phyloP scores from a whole-genome alignment of 2,888 invertebrate species.

The Nephrotoma appendiculata region DNA sequence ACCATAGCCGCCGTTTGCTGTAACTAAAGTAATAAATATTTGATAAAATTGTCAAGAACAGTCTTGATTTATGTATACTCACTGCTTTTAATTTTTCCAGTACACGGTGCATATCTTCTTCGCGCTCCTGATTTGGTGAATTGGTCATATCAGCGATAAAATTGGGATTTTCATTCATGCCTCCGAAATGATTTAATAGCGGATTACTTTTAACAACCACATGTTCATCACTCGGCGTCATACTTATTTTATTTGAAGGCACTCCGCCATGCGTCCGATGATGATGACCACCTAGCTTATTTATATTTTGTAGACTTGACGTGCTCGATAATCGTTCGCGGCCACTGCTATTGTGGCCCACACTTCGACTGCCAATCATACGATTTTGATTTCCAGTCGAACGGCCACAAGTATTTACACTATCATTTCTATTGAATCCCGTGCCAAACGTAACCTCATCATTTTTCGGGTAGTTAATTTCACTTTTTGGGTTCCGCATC shows the following conservation, averaged over 20 bases:
- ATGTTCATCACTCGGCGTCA: slow-evolving; percentile 38
- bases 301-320: background rate
- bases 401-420: slow-evolving; percentile 19
- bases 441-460: slow-evolving; percentile 31
- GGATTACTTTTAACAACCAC: slow-evolving; percentile 70
- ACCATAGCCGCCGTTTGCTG: slow-evolving; percentile 59
- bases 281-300: slow-evolving; percentile 18
- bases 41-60: slow-evolving; percentile 11
- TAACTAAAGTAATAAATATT: slow-evolving; percentile 20
- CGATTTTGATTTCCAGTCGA: background rate
- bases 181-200: slow-evolving; percentile 47
- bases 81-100: slow-evolving; percentile 26
- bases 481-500: slow-evolving; percentile 27
- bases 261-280: slow-evolving; percentile 19
- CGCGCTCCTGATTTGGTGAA: slow-evolving; percentile 51
- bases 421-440: slow-evolving; percentile 28
- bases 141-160: slow-evolving; percentile 42
- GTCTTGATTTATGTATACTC: slow-evolving; percentile 13
- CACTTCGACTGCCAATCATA: background rate
- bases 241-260: background rate
- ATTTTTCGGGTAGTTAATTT: slow-evolving; percentile 34
- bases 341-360: background rate
- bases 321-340: background rate
- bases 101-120: slow-evolving; percentile 11
- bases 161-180: slow-evolving; percentile 33